Conservation (phyloP, 2,113 vertebrate genomes). For the Indri indri region DNA sequence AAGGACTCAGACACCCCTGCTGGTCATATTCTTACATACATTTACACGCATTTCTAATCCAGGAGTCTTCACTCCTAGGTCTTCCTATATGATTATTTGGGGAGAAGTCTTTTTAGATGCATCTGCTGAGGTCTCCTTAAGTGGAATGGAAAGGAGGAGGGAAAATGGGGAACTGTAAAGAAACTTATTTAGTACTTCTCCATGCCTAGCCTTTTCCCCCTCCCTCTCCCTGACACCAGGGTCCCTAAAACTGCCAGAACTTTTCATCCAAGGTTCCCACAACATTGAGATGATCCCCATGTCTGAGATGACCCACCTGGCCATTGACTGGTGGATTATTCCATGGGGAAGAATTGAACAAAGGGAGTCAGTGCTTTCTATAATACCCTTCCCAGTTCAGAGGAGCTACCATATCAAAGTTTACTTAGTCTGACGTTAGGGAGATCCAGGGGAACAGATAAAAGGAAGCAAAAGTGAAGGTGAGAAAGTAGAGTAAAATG, state of each 20-base stretch:
- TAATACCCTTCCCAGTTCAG: neutral
- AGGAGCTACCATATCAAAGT: neutral
- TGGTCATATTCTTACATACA: neutral
- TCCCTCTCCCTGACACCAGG: neutral
- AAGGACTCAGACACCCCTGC: neutral
- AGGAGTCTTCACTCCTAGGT: neutral
- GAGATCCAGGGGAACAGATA: neutral
- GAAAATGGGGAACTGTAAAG: neutral
- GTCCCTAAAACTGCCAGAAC: neutral
- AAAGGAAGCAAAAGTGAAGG: neutral
- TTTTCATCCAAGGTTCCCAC: no score
- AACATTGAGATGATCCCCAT: neutral
- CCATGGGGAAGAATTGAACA: neutral
- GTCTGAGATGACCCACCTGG: neutral
- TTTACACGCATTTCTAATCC: neutral
- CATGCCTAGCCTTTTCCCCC: neutral
- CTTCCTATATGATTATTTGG: neutral
- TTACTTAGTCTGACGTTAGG: neutral
- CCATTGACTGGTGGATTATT: neutral
- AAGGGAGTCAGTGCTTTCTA: neutral
- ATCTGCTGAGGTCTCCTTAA: neutral
- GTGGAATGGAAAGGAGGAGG: rapidly evolving
- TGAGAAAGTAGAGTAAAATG: neutral
- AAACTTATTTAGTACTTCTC: neutral
- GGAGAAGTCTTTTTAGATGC: neutral